Base-by-base conservation (phyloP, 2,888 invertebrate species). In the Muscina levida region DNA sequence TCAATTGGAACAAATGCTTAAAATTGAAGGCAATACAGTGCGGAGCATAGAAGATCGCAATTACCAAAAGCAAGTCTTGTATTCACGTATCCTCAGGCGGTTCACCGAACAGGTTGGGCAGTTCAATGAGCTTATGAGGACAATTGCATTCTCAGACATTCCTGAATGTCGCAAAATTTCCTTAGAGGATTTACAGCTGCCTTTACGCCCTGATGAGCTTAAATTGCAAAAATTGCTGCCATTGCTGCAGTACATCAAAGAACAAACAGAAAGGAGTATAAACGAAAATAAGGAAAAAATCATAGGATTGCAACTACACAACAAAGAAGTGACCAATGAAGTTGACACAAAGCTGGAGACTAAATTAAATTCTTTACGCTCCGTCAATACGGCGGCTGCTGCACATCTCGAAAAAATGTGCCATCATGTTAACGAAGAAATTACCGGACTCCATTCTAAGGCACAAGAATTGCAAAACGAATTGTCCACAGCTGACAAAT, bases 31-130 rank as follows among this genome's bases (percentile, higher is more conserved):
- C 1, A 84, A 86, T 1, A 81, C 87, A 1, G 37, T 86, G 5
- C 79, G 83, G 8, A 87, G 87, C 10, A 68, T 89, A 1, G 72
- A 84, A 6, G 85, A 87, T 13, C 84, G 83, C n/a, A 83, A 85
- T 53, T 83, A 87, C 44, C 84, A 87, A 57, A 85, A 86, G 74
- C 88, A 88, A 72, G 85, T 89, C 3, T 71, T 83, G 3, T 77
- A 87, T 37, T 81, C 89, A 0, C 85, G 87, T 2, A 83, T 85
- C 13, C 86, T 87, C 26, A 87, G 87, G 11, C 84, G 86, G 31
- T 72, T 89, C 11, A 83, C 86, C 0, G 87, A 88, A 42, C 53
- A 79, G 66, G 82, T 85, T 3, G 85, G 85, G 51, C 76, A 67
- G 10, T 87, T 86, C 48, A 88, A 88, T 62, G 71, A 71, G 5